Evolutionary conservation across 1,140 invertebrate species (phyloP).

Genomic region (Ceratitis capitata): DNA sequence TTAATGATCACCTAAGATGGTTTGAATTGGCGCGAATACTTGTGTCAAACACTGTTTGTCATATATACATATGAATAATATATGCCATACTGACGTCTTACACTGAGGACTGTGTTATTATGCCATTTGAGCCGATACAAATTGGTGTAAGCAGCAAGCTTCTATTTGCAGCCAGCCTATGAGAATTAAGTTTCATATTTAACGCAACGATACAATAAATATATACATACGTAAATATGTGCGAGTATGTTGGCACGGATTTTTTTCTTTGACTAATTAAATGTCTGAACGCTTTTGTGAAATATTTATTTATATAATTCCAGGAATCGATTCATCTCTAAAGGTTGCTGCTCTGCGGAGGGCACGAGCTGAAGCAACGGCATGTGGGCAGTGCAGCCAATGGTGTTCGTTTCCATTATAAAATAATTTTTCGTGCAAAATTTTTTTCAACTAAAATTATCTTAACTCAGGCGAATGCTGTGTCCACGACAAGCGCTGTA

Average conservation of each 20-base stretch:
- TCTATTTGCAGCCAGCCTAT: not conserved
- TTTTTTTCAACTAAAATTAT: not conserved
- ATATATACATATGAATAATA: not conserved
- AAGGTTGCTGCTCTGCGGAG: not conserved
- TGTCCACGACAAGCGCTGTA: not conserved
- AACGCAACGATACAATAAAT: not conserved
- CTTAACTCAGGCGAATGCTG: not conserved
- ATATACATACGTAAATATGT: not conserved
- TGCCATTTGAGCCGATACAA: not conserved
- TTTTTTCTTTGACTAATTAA: slow-evolving; percentile 1
- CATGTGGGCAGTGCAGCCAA: not conserved
- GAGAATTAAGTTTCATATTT: not conserved
- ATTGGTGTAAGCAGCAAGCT: not conserved
- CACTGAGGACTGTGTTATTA: not conserved
- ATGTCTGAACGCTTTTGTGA: not conserved
- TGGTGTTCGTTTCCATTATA: no score
- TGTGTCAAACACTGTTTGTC: not conserved
- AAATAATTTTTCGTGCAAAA: not conserved
- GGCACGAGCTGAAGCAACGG: not conserved
- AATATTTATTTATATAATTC: not conserved
- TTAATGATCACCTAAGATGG: no score
- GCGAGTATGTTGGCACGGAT: not conserved
- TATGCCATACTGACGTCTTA: not conserved
- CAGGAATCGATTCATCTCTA: not conserved
- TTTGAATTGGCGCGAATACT: no score